Base-by-base conservation (phyloP, 2,797 vertebrate genomes). In the Ataeniobius toweri region DNA sequence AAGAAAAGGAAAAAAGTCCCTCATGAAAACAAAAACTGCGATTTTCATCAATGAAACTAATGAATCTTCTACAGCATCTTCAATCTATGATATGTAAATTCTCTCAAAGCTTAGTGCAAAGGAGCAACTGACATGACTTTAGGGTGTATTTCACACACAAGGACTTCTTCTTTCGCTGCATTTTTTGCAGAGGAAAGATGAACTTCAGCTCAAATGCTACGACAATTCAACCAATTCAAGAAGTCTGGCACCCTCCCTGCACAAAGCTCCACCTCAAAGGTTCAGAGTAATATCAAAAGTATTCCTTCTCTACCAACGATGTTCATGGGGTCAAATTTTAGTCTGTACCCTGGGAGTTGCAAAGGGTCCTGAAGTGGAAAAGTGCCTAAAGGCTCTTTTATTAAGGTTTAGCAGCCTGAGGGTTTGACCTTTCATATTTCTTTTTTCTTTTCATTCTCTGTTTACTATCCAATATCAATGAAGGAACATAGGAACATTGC, bases 381-480 rank as follows among this genome's bases (percentile, higher is more conserved):
- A 16, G 58, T 31, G 14, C 58, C 58, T 3, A 26, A 16, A 12
- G 58, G 28, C 58, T 31, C 58, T 31, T 14, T 61, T 16, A 31
- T 31, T 14, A 16, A 12, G 26, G 74, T 82, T 89, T 74, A 77
- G 82, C 77, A 81, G 80, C 73, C 79, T 50, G 79, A 82, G 79
- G 84, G 81, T 88, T 88, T 87, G 83, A 89, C 84, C 89, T 84
- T 51, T 83, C 82, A 77, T 82, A 81, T 80, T 73, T 36, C 51
- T 76, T 75, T 81, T 72, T 74, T 82, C 71, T 36, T 80, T 90
- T 89, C 83, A 87, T 71, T 75, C 75, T 88, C 86, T 84, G 87
- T 90, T 89, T 85, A 89, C 79, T 75, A 77, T 2, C 77, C 79
- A 59, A 84, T 84, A 77, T 79, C 80, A 89, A 82, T 53, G 79